These are phyloP conservation scores for Rhizomys pruinosus DNA, from an alignment of 2,113 vertebrate genomes.

Conservation along the genomic window DNA sequence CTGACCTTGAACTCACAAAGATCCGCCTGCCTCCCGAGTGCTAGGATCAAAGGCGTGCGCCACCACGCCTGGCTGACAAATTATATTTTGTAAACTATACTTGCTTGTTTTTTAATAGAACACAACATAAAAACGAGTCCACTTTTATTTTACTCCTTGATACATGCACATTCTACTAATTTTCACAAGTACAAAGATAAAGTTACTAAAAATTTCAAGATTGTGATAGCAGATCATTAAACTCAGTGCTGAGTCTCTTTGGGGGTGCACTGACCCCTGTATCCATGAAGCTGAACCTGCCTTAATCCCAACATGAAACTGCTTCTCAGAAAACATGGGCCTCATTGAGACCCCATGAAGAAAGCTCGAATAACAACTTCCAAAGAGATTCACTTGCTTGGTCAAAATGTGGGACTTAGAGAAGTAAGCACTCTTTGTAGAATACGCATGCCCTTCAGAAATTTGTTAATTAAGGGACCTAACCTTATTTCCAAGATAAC, in stretches of 20 bases:
- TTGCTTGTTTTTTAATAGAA: neutral
- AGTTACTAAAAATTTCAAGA: neutral
- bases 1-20: too few relatives aligned
- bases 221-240: neutral
- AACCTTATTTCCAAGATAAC: neutral
- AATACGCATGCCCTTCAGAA: neutral
- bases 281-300: neutral
- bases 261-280: neutral
- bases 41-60: too few relatives aligned
- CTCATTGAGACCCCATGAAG: neutral
- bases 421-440: neutral
- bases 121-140: neutral
- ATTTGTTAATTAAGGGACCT: neutral
- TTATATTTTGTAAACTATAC: neutral
- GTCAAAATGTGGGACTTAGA: neutral
- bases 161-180: neutral
- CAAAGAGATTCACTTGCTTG: neutral
- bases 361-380: neutral
- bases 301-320: neutral
- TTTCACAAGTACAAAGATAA: neutral
- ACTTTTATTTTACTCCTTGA: slow-evolving; percentile 40
- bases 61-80: too few relatives aligned
- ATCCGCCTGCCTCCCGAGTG: too few relatives aligned
- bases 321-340: neutral
- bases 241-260: neutral